Percentiles rank a stretch among this genome's conserved stretches.
phyloP scores from a whole-genome alignment of 2,113 vertebrate species.

The Panthera tigris region DNA sequence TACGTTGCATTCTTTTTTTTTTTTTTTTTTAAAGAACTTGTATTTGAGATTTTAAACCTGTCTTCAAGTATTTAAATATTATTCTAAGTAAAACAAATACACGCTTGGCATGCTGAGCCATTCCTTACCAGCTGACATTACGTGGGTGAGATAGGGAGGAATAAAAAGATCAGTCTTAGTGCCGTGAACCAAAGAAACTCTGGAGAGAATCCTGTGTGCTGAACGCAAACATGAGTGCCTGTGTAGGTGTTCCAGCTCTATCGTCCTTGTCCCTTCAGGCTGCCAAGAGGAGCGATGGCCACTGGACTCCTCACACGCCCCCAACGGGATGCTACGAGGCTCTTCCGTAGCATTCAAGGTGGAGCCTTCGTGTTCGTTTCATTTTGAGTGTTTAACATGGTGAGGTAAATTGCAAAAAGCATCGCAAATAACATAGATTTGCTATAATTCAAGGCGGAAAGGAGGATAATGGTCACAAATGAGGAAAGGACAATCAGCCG shows the following conservation, averaged over 20 bases:
- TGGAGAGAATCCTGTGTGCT: background rate
- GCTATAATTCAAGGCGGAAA: background rate
- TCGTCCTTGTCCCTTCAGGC: accelerated
- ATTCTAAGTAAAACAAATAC: constrained; percentile 67
- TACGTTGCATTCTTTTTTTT: background rate
- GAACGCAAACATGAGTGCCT: accelerated
- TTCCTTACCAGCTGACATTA: constrained; percentile 51
- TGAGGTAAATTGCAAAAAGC: background rate
- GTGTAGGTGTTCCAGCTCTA: accelerated
- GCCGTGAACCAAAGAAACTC: background rate
- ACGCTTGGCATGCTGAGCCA: constrained; percentile 21
- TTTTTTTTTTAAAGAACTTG: background rate
- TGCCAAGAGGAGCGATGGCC: background rate
- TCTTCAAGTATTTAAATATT: constrained; percentile 75
- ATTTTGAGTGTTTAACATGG: background rate
- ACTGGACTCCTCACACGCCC: background rate
- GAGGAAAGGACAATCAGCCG: accelerated
- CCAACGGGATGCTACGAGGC: background rate
- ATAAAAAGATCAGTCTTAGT: constrained; percentile 45
- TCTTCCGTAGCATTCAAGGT: background rate
- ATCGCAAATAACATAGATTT: accelerated
- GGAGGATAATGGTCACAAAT: accelerated
- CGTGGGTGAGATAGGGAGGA: constrained; percentile 43
- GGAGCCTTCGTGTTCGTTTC: background rate
- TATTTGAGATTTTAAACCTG: constrained; percentile 71